Evolutionary conservation across 2,113 vertebrate genomes (phyloP), one percentile per base, ranked within the genome.

Genomic region (Brachionichthys hirsutus): DNA sequence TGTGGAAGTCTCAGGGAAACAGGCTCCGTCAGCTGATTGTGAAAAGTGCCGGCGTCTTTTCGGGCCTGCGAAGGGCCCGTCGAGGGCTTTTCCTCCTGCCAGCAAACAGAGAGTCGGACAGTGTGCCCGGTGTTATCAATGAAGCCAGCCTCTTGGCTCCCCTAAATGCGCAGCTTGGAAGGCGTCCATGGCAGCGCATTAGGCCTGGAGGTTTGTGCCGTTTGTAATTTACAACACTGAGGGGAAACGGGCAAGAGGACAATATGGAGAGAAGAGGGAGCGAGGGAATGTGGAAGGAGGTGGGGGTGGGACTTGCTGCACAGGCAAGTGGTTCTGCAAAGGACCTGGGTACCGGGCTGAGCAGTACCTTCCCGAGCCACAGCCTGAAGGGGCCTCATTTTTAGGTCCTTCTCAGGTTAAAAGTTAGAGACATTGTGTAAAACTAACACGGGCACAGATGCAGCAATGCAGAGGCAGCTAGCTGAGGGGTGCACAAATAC

Each of bases 171-270:
- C 82, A 82, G 85, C 86, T 92, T 92, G 91, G 91, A 92, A 75
- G 80, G 68, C 77, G 38, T 91, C 90, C 91, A 92, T 49, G 78
- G 87, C 87, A 86, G 77, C 82, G 90, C 88, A 90, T 91, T 92
- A 90, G 88, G 86, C 89, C 89, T 87, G 89, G 84, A 88, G 83
- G 88, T 91, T 91, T 92, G 89, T 92, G 89, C 90, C 88, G 86
- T 87, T 87, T 88, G 89, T 91, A 92, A 92, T 92, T 92, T 92
- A 92, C 89, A 89, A 90, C 91, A 91, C 84, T 81, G 82, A 91
- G 87, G 90, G 90, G 85, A 91, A 92, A 89, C 75, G 85, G 90
- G 87, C 87, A 88, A 89, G 81, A 89, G 85, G 86, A 92, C 87
- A 91, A 92, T 91, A 88, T 90, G 81, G 87, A 82, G 87, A 72